Evolutionary conservation across 2,888 invertebrate genomes (phyloP).

Genomic region (Synergus laeviventris): DNA sequence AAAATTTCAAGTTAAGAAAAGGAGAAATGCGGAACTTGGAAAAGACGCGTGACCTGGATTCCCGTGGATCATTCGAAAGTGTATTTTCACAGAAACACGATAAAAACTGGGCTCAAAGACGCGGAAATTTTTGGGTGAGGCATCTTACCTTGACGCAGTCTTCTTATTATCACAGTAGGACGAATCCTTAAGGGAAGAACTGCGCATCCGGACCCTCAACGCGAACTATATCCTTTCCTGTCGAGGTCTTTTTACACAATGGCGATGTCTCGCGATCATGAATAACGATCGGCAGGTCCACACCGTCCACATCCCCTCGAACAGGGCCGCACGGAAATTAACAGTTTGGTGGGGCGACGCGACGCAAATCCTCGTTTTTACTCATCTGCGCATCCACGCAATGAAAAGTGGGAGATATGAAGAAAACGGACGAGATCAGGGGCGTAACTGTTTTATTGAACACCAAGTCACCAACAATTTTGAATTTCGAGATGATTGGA

Average conservation of each 20-base stretch:
- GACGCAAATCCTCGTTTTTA: constrained; percentile 64
- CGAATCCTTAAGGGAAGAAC: constrained; percentile 70
- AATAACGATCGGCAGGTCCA: constrained; percentile 69
- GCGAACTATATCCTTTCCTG: constrained; percentile 71
- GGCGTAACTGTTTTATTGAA: constrained; percentile 44
- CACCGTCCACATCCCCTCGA: constrained; percentile 62
- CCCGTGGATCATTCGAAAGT: constrained; percentile 21
- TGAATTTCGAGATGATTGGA: neutral
- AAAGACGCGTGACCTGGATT: constrained; percentile 49
- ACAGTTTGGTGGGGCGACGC: constrained; percentile 67
- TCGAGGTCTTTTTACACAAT: constrained; percentile 74
- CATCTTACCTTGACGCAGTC: constrained; percentile 75
- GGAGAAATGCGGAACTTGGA: neutral
- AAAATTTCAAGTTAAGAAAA: neutral
- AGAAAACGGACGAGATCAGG: constrained; percentile 13
- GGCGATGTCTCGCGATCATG: constrained; percentile 58
- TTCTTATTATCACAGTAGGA: constrained; percentile 74
- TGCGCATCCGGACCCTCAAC: constrained; percentile 71
- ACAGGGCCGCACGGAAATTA: constrained; percentile 60
- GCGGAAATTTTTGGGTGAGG: neutral
- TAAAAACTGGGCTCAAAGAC: neutral
- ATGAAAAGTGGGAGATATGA: constrained; percentile 27
- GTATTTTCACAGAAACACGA: neutral
- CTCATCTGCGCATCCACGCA: constrained; percentile 62
- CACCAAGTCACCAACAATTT: constrained; percentile 1